Conservation (phyloP, 2,888 invertebrate species). For the Liodrosophila aerea region DNA sequence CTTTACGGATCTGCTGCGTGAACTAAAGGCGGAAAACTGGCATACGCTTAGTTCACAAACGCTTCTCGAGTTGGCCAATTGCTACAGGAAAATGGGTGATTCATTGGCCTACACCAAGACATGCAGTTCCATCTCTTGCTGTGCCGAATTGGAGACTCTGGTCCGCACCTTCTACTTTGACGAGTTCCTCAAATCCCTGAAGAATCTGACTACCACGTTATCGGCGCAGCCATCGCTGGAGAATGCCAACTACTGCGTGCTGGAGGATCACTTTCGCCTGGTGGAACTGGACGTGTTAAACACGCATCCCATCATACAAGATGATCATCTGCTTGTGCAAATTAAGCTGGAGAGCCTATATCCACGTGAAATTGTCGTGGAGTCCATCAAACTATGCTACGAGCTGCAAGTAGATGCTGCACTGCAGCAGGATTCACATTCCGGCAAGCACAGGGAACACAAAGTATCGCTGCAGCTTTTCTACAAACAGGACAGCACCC, state of each 20-base stretch:
- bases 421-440: slow-evolving; percentile 44
- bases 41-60: slow-evolving; percentile 91
- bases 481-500: slow-evolving; percentile 91
- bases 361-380: slow-evolving; percentile 87
- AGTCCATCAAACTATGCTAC: slow-evolving; percentile 86
- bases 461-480: slow-evolving; percentile 88
- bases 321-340: slow-evolving; percentile 84
- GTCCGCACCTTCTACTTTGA: slow-evolving; percentile 90
- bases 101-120: slow-evolving; percentile 88
- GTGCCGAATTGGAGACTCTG: slow-evolving; percentile 88
- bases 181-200: slow-evolving; percentile 89
- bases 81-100: slow-evolving; percentile 91
- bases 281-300: slow-evolving; percentile 77
- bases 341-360: slow-evolving; percentile 85
- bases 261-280: slow-evolving; percentile 83
- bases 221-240: slow-evolving; percentile 78
- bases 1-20: slow-evolving; percentile 92
- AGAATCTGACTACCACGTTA: slow-evolving; percentile 75
- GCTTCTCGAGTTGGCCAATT: slow-evolving; percentile 91
- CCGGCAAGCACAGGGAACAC: slow-evolving; percentile 54
- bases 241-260: slow-evolving; percentile 80
- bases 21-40: slow-evolving; percentile 95
- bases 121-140: slow-evolving; percentile 91
- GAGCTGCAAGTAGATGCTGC: slow-evolving; percentile 83
- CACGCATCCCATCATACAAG: slow-evolving; percentile 81